Base-by-base conservation (phyloP, 2,888 invertebrate species). In the Mesorhabditis spiculigera region DNA sequence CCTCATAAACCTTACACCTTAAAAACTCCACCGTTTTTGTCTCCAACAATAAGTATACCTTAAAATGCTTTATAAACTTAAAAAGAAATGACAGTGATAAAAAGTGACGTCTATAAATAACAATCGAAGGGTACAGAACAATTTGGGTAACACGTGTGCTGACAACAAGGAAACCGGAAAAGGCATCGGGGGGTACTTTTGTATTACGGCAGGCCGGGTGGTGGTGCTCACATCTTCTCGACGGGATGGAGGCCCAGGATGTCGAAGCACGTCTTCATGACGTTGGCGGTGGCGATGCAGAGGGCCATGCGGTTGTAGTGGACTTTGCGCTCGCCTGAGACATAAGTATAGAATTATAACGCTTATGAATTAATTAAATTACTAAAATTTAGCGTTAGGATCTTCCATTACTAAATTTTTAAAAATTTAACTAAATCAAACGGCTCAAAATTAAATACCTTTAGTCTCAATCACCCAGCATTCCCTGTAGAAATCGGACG, bases 401-500 rank as follows among this genome's bases (percentile, higher is more conserved):
- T 62, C 4, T 41, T 43, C 44, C 73, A 16, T 50, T 66, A 13
- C n/a, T 28, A n/a, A n/a, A 63, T 28, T 13, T 13, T 63, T 28
- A 63, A 16, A 16, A 66, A 66, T 45, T 63, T 89, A 74, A 63
- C 8, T 6, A 28, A 45, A 66, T 69, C 45, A 63, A 45, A n/a
- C 42, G 13, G 44, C 28, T 66, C 67, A 8, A 63, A 41, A 41
- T 45, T 13, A 28, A 41, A 65, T 63, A 62, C 71, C 89, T 87
- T 95, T 92, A 86, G 94, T 95, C 86, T 96, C 94, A 67, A 99
- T 91, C 86, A 97, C 97, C 86, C 97, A 98, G 87, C 98, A 99
- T 82, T 90, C 91, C 86, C 96, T 95, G 87, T 99, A 98, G 87
- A 99, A 98, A 86, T 99, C 98, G 0, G 93, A 91, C 86, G 97